A percentile compares a stretch with the other conserved stretches of the same genome.
These are phyloP conservation scores for Penelope pileata DNA, from an alignment of 2,113 vertebrate genomes.

Conservation along the genomic window DNA sequence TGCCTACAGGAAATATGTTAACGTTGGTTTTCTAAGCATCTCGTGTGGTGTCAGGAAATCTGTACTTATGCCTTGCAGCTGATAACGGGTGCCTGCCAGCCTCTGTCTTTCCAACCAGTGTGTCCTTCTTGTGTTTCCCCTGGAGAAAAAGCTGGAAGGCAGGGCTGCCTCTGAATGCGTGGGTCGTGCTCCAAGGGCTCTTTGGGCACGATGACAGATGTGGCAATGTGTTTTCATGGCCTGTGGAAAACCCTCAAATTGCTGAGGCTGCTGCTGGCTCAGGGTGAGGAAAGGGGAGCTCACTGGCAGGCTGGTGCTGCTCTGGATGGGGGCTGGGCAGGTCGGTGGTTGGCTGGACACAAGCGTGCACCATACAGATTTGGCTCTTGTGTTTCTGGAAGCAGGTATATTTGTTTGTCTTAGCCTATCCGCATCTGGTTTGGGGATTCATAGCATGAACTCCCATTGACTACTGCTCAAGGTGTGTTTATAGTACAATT, in stretches of 20 bases:
- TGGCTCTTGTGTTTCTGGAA: neutral
- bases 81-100: neutral
- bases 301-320: fast-evolving
- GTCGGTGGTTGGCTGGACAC: no score
- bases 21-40: neutral
- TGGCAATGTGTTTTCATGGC: neutral
- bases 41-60: neutral
- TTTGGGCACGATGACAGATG: neutral
- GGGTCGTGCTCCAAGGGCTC: fast-evolving
- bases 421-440: neutral
- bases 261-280: fast-evolving
- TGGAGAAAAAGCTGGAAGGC: neutral
- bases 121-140: neutral
- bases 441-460: neutral
- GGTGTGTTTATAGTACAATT: neutral
- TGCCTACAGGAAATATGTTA: neutral
- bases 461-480: neutral
- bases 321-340: neutral
- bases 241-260: neutral
- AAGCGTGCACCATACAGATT: fast-evolving
- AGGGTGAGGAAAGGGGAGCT: fast-evolving
- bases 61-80: neutral
- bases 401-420: fast-evolving
- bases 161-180: neutral
- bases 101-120: neutral